These are phyloP conservation scores for Sapajus apella DNA, from an alignment of 2,113 vertebrate genomes.

Conservation along the genomic window DNA sequence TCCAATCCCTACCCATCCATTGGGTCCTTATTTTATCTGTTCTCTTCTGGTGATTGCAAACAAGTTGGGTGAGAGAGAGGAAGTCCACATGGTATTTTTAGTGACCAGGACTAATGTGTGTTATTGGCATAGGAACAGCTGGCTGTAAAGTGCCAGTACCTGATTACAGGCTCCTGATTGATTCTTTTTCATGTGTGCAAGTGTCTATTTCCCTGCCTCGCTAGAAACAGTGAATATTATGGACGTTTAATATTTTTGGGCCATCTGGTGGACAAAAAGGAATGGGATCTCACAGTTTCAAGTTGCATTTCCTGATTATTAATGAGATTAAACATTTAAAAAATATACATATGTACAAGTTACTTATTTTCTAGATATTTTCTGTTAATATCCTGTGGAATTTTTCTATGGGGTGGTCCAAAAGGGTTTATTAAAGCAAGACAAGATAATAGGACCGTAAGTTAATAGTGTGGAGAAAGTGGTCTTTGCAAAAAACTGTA, in stretches of 20 bases:
- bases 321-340: neutral
- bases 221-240: neutral
- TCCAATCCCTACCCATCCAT: no score
- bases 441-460: neutral
- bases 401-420: neutral
- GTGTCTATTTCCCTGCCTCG: neutral
- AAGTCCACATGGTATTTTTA: neutral
- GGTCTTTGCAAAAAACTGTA: neutral
- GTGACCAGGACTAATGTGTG: fast-evolving
- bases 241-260: neutral
- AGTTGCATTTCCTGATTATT: neutral
- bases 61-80: neutral
- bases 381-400: neutral
- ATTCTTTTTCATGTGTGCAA: neutral
- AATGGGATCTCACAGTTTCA: neutral
- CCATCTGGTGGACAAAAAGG: neutral
- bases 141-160: neutral
- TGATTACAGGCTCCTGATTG: neutral
- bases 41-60: neutral
- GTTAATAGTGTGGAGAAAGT: neutral
- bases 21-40: neutral
- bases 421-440: neutral
- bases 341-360: neutral
- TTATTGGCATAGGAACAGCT: neutral
- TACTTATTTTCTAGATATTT: neutral